Percentiles rank a stretch among this genome's conserved stretches.
These are phyloP conservation scores for Hecatera dysodea DNA, from an alignment of 2,888 invertebrate genomes.

Conservation along the genomic window DNA sequence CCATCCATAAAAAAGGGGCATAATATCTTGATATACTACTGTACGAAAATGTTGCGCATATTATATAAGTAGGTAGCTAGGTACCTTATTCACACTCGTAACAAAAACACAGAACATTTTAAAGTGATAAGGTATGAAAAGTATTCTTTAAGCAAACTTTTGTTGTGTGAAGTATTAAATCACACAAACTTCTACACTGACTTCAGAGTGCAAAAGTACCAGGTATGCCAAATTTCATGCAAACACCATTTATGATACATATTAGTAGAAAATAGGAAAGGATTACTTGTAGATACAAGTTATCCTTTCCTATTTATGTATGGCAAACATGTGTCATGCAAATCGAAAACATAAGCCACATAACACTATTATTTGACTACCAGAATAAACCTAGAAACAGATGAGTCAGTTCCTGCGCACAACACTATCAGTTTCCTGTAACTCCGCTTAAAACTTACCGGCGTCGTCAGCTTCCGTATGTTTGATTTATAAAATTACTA, in stretches of 20 bases:
- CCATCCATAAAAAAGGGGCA: too few species aligned
- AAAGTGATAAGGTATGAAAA: not conserved
- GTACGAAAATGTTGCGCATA: conserved; percentile 37
- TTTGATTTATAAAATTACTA: conserved; percentile 63
- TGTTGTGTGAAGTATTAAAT: not conserved
- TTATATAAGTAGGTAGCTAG: conserved; percentile 32
- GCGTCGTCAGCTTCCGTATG: conserved; percentile 40
- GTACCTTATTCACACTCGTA: too few species aligned
- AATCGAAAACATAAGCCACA: not conserved
- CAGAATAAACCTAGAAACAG: conserved; percentile 35
- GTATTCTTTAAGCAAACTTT: not conserved
- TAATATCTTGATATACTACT: conserved; percentile 25
- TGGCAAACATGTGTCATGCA: not conserved
- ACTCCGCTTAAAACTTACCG: conserved; percentile 57
- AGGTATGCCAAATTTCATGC: too few species aligned
- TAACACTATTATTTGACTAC: conserved; percentile 22
- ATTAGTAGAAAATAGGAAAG: not conserved
- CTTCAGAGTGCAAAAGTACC: too few species aligned
- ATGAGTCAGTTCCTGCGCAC: conserved; percentile 43
- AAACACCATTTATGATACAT: too few species aligned
- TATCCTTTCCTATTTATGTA: too few species aligned
- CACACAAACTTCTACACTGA: too few species aligned
- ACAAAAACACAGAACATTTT: conserved; percentile 3
- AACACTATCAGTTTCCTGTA: conserved; percentile 52
- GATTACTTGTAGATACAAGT: not conserved